Conservation (phyloP, 1,140 invertebrate genomes). For the Procambarus virginalis region DNA sequence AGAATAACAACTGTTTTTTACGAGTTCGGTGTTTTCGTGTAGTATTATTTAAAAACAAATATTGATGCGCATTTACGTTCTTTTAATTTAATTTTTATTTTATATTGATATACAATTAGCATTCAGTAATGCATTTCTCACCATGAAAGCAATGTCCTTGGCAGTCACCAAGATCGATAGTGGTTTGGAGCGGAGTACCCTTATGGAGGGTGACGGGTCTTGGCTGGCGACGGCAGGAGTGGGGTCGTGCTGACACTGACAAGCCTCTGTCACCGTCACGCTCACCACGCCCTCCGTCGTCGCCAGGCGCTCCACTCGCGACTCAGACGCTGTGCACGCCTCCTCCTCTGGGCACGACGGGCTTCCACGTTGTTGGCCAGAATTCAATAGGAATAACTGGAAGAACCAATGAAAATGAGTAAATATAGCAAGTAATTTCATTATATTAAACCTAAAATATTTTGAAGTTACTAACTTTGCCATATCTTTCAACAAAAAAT, state of each 20-base stretch:
- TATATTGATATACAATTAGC: too few relatives aligned
- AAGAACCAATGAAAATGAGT: not conserved
- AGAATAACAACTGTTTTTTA: slow-evolving; percentile 24
- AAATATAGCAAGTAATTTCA: too few relatives aligned
- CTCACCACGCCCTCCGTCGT: slow-evolving; percentile 48
- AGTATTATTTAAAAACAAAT: too few relatives aligned
- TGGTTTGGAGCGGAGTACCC: slow-evolving; percentile 76
- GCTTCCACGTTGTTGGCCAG: not conserved
- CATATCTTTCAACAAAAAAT: too few relatives aligned
- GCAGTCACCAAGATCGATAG: slow-evolving; percentile 76
- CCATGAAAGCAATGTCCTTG: slow-evolving; percentile 74
- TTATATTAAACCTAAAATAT: too few relatives aligned
- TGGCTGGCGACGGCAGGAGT: slow-evolving; percentile 73
- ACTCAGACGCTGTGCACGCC: slow-evolving; percentile 19
- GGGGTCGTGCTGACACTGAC: slow-evolving; percentile 71
- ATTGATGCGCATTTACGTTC: too few relatives aligned
- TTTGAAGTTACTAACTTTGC: too few relatives aligned
- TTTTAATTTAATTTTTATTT: too few relatives aligned
- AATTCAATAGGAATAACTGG: slow-evolving; percentile 34
- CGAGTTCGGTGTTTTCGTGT: too few relatives aligned
- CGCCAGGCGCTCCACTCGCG: slow-evolving; percentile 33
- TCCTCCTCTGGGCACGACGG: slow-evolving; percentile 19
- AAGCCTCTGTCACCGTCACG: slow-evolving; percentile 72
- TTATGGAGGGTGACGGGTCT: slow-evolving; percentile 74
- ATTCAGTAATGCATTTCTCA: slow-evolving; percentile 41